Percentiles rank a stretch among this genome's conserved stretches.
Evolutionary conservation across 1,140 invertebrate genomes (phyloP).

Genomic region (Pseudomyrmex pallidus): DNA sequence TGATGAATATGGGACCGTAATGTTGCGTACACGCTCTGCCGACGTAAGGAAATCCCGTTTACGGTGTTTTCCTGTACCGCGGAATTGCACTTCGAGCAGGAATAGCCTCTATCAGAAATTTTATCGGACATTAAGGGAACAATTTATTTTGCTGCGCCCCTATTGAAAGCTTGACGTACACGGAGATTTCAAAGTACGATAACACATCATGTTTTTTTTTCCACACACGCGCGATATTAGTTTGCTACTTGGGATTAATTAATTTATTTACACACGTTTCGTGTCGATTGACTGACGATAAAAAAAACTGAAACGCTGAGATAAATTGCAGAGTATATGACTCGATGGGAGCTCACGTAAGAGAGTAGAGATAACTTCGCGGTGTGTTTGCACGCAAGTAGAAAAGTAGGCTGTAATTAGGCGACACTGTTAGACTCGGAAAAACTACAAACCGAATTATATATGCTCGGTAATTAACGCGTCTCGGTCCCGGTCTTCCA

Average conservation of each 20-base stretch:
- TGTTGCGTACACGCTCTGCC: slow-evolving; percentile 33
- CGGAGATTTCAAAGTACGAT: neutral
- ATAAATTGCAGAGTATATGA: slow-evolving; percentile 2
- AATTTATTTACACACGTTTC: slow-evolving; percentile 3
- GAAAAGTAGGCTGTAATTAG: slow-evolving; percentile 31
- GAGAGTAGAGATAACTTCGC: slow-evolving; percentile 25
- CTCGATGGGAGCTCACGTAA: neutral
- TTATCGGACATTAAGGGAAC: neutral
- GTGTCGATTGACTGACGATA: neutral
- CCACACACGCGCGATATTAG: neutral
- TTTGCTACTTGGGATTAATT: slow-evolving; percentile 23
- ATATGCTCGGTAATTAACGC: slow-evolving; percentile 70
- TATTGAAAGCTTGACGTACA: neutral
- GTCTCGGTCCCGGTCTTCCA: slow-evolving; percentile 2
- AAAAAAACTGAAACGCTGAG: slow-evolving; percentile 13
- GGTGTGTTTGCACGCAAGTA: neutral
- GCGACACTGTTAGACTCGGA: slow-evolving; percentile 19
- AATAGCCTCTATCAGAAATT: slow-evolving; percentile 4
- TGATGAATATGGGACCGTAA: slow-evolving; percentile 42
- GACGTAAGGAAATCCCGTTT: slow-evolving; percentile 38
- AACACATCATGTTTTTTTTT: neutral
- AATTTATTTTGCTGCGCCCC: neutral
- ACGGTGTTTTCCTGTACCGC: slow-evolving; percentile 10
- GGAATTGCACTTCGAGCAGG: slow-evolving; percentile 28
- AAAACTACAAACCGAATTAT: slow-evolving; percentile 76